Conservation (phyloP, 2,888 invertebrate species). For the Monoplex corrugatus region DNA sequence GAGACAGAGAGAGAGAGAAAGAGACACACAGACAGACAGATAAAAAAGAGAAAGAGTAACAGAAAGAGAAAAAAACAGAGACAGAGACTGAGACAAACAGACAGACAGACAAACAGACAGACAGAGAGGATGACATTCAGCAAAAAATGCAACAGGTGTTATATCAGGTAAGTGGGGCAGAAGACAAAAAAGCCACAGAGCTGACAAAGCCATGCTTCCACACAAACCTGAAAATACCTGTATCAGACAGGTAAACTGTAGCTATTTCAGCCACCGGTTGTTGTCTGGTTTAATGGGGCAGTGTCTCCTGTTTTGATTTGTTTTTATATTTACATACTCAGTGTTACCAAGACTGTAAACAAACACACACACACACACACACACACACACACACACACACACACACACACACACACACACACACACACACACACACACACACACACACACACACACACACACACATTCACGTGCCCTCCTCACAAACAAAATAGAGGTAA, state of each 20-base stretch:
- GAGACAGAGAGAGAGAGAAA: neutral
- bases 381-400: neutral
- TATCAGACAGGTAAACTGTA: too few species aligned
- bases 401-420: neutral
- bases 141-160: neutral
- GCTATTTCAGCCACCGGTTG: too few species aligned
- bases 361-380: neutral
- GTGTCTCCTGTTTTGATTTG: too few species aligned
- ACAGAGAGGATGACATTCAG: neutral
- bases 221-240: too few species aligned
- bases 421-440: neutral
- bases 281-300: too few species aligned
- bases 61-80: neutral
- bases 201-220: neutral
- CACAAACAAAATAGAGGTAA: neutral
- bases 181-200: neutral
- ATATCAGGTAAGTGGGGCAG: neutral
- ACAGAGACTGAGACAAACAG: neutral
- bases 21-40: neutral
- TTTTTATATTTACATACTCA: too few species aligned
- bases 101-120: neutral
- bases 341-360: neutral
- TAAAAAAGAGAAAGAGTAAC: neutral
- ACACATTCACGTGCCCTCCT: neutral
- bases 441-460: neutral